Evolutionary conservation across 1,140 invertebrate genomes (phyloP).

Genomic region (Leptinotarsa undecemlineata): DNA sequence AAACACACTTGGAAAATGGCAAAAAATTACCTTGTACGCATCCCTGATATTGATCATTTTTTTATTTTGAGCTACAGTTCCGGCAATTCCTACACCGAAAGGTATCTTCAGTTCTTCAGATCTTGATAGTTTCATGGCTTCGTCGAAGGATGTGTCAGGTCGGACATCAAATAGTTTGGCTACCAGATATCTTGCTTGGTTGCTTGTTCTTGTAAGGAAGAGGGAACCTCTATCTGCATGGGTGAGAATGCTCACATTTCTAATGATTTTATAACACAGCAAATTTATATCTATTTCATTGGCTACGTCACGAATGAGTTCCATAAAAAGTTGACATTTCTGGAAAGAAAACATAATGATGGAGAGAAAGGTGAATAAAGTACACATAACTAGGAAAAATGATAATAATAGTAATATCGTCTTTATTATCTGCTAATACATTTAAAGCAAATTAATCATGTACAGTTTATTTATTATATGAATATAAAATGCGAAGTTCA

Average conservation of each 20-base stretch:
- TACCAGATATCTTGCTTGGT: conserved; percentile 76
- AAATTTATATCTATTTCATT: conserved; percentile 92
- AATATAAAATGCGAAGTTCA: too few relatives aligned
- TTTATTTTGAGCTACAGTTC: conserved; percentile 85
- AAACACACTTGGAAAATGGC: neutral
- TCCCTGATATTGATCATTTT: conserved; percentile 88
- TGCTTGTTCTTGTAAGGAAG: conserved; percentile 81
- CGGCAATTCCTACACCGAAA: conserved; percentile 89
- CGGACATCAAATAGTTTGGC: conserved; percentile 92
- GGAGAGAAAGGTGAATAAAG: neutral
- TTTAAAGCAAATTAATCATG: too few relatives aligned
- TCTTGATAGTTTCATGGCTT: conserved; percentile 71
- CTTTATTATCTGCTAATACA: too few relatives aligned
- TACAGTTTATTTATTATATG: too few relatives aligned
- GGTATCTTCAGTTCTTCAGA: conserved; percentile 84
- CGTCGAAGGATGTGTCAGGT: conserved; percentile 80
- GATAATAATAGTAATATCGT: too few relatives aligned
- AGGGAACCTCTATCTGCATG: conserved; percentile 84
- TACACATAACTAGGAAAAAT: neutral
- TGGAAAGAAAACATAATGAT: conserved; percentile 1
- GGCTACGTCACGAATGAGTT: conserved; percentile 88
- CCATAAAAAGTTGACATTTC: conserved; percentile 87
- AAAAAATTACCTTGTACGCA: conserved; percentile 74
- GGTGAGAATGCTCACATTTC: conserved; percentile 86
- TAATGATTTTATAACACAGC: conserved; percentile 91